Base-by-base conservation (phyloP, 2,797 vertebrate genomes). In the Austrolebias charrua region DNA sequence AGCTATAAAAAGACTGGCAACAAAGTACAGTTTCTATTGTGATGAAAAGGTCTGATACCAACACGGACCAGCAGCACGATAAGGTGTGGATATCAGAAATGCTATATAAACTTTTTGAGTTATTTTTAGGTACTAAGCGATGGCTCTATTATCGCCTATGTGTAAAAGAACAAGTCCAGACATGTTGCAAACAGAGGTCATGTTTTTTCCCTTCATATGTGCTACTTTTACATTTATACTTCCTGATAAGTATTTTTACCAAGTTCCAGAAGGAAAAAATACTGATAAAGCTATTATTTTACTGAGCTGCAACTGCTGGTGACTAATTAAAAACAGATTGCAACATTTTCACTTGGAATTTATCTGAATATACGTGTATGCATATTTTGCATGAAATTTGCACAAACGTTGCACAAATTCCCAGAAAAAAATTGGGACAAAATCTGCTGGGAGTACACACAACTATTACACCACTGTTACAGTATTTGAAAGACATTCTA, bases 1-100 rank as follows among this genome's bases (percentile, higher is more conserved):
- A 74, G 88, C 91, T 96, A 95, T 93, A 94, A 95, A 95, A 95
- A 95, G 93, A 81, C 82, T 91, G 88, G 90, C 85, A 86, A 73
- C 48, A 70, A 86, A 92, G 80, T 66, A 66, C 40, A 44, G 56
- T 3, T 89, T 83, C 92, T 75, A 93, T 94, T 92, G 82, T 87
- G 80, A 82, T 71, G 75, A 66, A 86, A 66, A 77, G 48, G 62
- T 70, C 74, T 80, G 85, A 92, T 85, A 87, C 40, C 76, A 74
- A 67, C 66, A 55, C 16, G 40, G 65, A 71, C 56, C 51, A 42
- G 51, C 51, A 42, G 51, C 46, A 3, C 5, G 35, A 75, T 46
- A 42, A 53, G 75, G 35, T 4, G 18, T 44, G 10, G 47, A 10
- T 62, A 77, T 74, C n/a, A 69, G n/a, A 59, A 55, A 46, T 6